These are phyloP conservation scores for Aldabrachelys gigantea DNA, from an alignment of 2,113 vertebrate genomes.

Conservation along the genomic window DNA sequence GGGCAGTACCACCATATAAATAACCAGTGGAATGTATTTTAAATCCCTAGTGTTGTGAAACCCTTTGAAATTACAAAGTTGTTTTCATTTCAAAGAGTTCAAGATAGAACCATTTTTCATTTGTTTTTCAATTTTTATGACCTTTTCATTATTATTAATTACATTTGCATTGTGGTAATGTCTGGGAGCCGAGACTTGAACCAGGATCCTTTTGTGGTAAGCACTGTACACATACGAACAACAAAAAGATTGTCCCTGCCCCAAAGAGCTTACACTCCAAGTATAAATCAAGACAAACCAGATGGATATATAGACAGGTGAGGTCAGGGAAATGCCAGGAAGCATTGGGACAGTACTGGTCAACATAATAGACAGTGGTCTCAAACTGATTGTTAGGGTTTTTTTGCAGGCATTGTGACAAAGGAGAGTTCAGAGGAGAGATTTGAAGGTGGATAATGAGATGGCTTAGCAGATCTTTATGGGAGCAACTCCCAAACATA, in stretches of 20 bases:
- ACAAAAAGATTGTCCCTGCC: background rate
- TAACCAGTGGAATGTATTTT: background rate
- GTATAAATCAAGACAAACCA: background rate
- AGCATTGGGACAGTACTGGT: background rate
- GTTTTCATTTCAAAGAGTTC: conserved; percentile 13
- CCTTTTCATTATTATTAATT: background rate
- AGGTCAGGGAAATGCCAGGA: background rate
- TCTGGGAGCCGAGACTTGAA: background rate
- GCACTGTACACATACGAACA: background rate
- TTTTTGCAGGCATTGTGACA: background rate
- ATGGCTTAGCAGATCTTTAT: background rate
- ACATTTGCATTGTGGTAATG: background rate
- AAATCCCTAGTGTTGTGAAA: background rate
- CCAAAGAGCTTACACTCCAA: background rate
- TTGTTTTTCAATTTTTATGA: background rate
- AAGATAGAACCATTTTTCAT: background rate
- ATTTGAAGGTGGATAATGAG: background rate
- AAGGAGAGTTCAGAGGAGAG: background rate
- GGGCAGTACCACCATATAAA: conserved; percentile 28
- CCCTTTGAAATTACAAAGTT: conserved; percentile 2
- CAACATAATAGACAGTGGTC: background rate
- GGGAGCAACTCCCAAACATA: background rate
- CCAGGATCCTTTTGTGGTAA: background rate
- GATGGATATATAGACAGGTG: background rate
- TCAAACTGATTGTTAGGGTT: background rate